phyloP scores from a whole-genome alignment of 2,113 vertebrate genomes.

The Oplegnathus fasciatus region DNA sequence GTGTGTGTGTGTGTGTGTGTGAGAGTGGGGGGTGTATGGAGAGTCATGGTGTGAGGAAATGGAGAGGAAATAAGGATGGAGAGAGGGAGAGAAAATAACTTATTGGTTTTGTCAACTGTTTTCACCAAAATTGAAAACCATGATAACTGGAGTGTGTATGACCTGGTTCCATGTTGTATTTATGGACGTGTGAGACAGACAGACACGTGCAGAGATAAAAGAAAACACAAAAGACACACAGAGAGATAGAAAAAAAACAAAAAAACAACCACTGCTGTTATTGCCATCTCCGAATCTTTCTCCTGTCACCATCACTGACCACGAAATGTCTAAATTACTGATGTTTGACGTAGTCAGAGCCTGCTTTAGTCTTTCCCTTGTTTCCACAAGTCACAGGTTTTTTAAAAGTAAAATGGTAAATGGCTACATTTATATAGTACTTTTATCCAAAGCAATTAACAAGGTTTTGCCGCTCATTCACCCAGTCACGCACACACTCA shows the following conservation, averaged over 20 bases:
- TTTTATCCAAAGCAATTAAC: no score
- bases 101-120: constrained; percentile 18
- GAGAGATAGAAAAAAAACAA: neutral
- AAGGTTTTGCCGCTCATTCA: no score
- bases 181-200: neutral
- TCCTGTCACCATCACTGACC: neutral
- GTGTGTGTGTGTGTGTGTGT: constrained; percentile 26
- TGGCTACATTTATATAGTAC: no score
- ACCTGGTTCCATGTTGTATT: neutral
- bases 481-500: no score
- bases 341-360: neutral
- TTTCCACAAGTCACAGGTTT: neutral
- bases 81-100: constrained; percentile 6
- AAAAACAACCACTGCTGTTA: neutral
- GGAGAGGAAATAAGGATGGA: neutral
- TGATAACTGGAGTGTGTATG: neutral
- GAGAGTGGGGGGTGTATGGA: neutral
- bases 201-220: neutral
- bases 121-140: neutral
- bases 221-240: neutral
- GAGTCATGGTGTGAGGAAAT: constrained; percentile 28
- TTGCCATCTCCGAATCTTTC: no score
- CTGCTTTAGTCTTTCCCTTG: neutral
- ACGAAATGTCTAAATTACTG: neutral
- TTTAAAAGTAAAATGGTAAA: no score